A percentile compares a stretch with the other conserved stretches of the same genome.
Evolutionary conservation across 2,888 invertebrate genomes (phyloP).

Genomic region (Tetramorium bicarinatum): DNA sequence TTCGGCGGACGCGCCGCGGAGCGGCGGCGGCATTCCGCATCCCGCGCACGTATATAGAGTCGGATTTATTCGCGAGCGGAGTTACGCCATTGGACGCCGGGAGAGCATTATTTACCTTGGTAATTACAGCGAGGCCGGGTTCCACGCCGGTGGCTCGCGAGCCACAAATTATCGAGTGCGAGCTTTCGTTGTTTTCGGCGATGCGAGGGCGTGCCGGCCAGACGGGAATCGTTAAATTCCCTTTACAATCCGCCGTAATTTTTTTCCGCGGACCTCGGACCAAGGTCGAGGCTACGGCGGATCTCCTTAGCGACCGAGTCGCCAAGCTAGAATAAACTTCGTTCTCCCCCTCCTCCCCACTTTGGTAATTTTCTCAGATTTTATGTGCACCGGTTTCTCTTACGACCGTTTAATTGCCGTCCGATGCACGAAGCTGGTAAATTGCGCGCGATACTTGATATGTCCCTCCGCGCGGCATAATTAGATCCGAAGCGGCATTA

Average conservation of each 20-base stretch:
- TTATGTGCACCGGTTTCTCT: constrained; percentile 52
- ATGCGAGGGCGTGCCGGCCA: constrained; percentile 41
- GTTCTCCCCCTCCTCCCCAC: neutral
- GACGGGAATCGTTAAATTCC: constrained; percentile 42
- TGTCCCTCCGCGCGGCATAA: constrained; percentile 20
- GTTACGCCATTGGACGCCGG: constrained; percentile 77
- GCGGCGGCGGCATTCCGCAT: constrained; percentile 70
- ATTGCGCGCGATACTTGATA: constrained; percentile 13
- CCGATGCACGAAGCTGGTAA: constrained; percentile 34
- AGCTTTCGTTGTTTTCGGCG: constrained; percentile 70
- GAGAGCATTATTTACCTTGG: constrained; percentile 82
- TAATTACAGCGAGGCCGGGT: constrained; percentile 81
- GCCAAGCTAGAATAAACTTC: constrained; percentile 31
- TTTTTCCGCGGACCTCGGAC: constrained; percentile 27
- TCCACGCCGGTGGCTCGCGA: constrained; percentile 76
- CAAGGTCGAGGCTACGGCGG: constrained; percentile 6
- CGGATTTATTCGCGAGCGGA: constrained; percentile 78
- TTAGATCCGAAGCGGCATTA: constrained; percentile 36
- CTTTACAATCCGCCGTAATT: constrained; percentile 50
- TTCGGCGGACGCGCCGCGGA: constrained; percentile 58
- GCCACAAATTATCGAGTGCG: constrained; percentile 78
- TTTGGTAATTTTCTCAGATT: constrained; percentile 41
- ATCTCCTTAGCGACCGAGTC: constrained; percentile 37
- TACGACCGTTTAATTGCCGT: constrained; percentile 44
- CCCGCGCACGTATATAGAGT: constrained; percentile 77